A percentile compares a stretch with the other conserved stretches of the same genome.
Conservation (phyloP, 2,113 vertebrate genomes). For the Tonatia bakeri region DNA sequence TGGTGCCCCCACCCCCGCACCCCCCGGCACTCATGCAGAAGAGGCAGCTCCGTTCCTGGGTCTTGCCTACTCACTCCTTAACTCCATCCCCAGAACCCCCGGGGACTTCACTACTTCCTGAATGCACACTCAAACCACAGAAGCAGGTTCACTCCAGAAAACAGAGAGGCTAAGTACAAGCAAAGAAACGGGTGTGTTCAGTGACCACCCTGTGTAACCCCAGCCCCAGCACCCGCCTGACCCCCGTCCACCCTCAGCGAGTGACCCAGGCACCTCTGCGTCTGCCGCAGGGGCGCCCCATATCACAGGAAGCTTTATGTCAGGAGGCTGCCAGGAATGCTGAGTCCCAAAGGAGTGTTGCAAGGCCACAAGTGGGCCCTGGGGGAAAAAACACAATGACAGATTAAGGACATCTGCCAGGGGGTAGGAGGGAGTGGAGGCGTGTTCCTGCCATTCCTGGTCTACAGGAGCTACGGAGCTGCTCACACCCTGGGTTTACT, state of each 20-base stretch:
- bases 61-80: neutral
- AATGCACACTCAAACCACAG: neutral
- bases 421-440: neutral
- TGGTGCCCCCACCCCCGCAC: neutral
- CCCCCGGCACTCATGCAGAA: neutral
- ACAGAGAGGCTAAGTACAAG: neutral
- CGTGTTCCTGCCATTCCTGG: neutral
- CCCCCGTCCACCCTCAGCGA: neutral
- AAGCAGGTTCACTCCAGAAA: neutral
- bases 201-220: neutral
- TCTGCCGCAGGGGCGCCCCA: rapidly evolving
- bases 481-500: neutral
- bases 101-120: neutral
- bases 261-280: neutral
- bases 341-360: neutral
- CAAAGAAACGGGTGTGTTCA: neutral
- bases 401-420: rapidly evolving
- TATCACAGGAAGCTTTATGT: neutral
- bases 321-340: neutral
- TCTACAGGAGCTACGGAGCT: neutral
- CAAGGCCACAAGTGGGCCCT: neutral
- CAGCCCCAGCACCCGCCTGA: neutral
- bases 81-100: neutral
- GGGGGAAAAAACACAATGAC: rapidly evolving
- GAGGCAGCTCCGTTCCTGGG: neutral